Evolutionary conservation across 30 jellyfish, hydroid and myxozoan species (phyloP).

Genomic region (Aurelia sp.): DNA sequence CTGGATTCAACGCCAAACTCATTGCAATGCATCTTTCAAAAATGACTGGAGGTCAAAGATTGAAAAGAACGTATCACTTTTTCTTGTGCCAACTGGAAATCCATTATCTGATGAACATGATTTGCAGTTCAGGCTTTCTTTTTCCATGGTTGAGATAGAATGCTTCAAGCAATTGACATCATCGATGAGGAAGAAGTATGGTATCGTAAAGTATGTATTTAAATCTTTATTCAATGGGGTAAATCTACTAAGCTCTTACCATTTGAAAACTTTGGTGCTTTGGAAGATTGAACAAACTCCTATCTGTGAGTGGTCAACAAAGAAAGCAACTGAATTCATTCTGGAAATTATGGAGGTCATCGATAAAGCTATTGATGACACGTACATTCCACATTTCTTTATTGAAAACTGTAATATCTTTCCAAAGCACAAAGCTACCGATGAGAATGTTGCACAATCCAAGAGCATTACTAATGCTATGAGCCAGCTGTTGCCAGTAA

Average conservation of each 20-base stretch:
- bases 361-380: background rate
- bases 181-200: background rate
- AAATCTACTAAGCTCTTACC: background rate
- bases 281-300: background rate
- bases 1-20: background rate
- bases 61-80: background rate
- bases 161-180: background rate
- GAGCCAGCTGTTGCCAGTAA: background rate
- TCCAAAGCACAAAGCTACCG: background rate
- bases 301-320: background rate
- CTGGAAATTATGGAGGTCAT: background rate
- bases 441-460: background rate
- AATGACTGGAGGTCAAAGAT: background rate
- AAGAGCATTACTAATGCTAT: too few species aligned
- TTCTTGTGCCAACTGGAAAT: slow-evolving; percentile 1
- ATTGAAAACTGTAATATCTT: background rate
- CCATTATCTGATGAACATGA: background rate
- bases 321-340: background rate
- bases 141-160: background rate
- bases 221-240: background rate
- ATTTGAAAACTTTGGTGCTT: background rate
- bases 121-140: background rate
- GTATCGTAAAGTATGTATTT: background rate
- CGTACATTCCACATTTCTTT: background rate
- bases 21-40: background rate